Percentiles rank a stretch among this genome's conserved stretches.
These are phyloP conservation scores for Mesochorus sp. DNA, from an alignment of 2,888 invertebrate genomes.

Conservation along the genomic window DNA sequence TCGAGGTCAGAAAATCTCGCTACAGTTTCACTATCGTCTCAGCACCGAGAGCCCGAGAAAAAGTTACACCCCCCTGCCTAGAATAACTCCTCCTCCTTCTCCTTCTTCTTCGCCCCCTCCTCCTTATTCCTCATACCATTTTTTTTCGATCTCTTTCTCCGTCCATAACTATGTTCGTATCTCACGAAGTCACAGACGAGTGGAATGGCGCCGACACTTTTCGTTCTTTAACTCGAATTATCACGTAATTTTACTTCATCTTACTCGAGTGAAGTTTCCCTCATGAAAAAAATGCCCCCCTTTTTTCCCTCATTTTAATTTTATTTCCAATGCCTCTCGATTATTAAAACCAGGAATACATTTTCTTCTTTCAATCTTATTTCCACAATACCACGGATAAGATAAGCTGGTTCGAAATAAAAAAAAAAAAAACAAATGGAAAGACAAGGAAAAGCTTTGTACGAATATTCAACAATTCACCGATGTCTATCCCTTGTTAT, in stretches of 20 bases:
- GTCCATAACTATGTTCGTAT: slow-evolving; percentile 13
- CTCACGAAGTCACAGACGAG: slow-evolving; percentile 48
- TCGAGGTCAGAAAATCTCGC: slow-evolving; percentile 53
- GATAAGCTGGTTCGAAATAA: too few species aligned
- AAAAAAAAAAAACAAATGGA: too few species aligned
- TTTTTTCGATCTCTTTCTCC: slow-evolving; percentile 35
- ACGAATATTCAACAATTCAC: too few species aligned
- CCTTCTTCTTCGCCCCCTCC: slow-evolving; percentile 16
- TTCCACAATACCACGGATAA: too few species aligned
- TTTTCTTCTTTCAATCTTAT: too few species aligned
- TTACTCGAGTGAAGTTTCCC: background rate
- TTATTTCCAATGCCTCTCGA: background rate
- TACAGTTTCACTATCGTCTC: slow-evolving; percentile 22
- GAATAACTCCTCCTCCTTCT: slow-evolving; percentile 43
- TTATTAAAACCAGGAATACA: too few species aligned
- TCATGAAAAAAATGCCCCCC: too few species aligned
- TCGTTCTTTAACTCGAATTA: slow-evolving; percentile 50
- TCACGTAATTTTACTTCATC: slow-evolving; percentile 40
- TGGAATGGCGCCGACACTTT: slow-evolving; percentile 60
- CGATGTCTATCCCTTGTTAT: too few species aligned
- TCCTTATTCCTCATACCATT: slow-evolving; percentile 1
- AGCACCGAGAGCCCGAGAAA: slow-evolving; percentile 10
- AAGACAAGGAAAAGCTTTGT: too few species aligned
- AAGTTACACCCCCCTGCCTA: slow-evolving; percentile 46
- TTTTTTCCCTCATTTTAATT: background rate